Conservation (phyloP, 2,113 vertebrate genomes). For the Mobula hypostoma region DNA sequence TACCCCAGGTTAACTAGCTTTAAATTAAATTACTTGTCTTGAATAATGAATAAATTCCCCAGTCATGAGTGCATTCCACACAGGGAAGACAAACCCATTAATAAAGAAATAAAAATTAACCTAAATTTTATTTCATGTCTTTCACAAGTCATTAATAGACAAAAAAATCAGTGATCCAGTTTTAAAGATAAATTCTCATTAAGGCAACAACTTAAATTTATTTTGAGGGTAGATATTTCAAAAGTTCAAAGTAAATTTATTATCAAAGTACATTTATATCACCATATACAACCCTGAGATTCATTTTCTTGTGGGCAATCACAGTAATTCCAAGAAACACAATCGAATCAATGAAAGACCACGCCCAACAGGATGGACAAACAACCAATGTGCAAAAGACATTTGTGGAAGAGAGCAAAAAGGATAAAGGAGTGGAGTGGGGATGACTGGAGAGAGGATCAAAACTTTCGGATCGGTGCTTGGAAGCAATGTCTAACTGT, state of each 20-base stretch:
- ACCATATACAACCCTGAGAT: too few relatives aligned
- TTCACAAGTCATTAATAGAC: background rate
- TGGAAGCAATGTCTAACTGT: background rate
- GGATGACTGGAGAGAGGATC: too few relatives aligned
- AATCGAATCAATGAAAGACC: too few relatives aligned
- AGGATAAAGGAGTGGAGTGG: too few relatives aligned
- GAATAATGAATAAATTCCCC: conserved; percentile 15
- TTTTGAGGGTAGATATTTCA: background rate
- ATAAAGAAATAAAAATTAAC: background rate
- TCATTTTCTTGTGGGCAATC: too few relatives aligned
- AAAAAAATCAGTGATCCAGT: background rate
- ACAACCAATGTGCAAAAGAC: too few relatives aligned
- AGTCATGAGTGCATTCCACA: background rate
- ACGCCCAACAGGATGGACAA: too few relatives aligned
- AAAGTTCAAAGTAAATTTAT: too few relatives aligned
- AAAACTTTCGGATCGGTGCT: too few relatives aligned
- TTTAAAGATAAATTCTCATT: background rate
- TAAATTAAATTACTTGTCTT: background rate
- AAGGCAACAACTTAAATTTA: background rate
- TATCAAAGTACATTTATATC: too few relatives aligned
- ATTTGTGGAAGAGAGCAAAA: too few relatives aligned
- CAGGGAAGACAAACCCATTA: background rate
- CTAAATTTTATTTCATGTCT: background rate
- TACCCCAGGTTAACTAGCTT: background rate
- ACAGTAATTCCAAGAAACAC: too few relatives aligned